phyloP scores from a whole-genome alignment of 2,888 invertebrate genomes.

The Cabera pusaria region DNA sequence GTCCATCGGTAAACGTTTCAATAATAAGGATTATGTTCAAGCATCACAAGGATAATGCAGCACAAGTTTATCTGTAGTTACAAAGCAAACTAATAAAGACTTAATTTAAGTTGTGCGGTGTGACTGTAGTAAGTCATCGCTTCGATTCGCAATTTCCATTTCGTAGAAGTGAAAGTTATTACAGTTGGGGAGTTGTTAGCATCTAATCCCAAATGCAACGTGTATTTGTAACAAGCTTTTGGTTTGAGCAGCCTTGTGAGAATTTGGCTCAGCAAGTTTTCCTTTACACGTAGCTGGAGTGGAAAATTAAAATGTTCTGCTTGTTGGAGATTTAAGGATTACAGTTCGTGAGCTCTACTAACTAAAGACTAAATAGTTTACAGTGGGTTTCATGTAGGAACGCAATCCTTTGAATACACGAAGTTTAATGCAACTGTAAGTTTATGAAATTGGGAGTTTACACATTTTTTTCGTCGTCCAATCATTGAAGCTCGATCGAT shows the following conservation, averaged over 20 bases:
- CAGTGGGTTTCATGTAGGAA: no score
- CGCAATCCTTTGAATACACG: no score
- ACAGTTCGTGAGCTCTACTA: slow-evolving; percentile 8
- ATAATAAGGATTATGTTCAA: no score
- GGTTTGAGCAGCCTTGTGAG: slow-evolving; percentile 5
- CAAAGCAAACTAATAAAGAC: not conserved
- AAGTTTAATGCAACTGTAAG: no score
- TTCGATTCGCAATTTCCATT: slow-evolving; percentile 20
- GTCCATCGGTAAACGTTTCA: no score
- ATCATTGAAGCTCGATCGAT: no score
- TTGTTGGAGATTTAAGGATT: slow-evolving; percentile 12
- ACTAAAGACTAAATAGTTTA: no score
- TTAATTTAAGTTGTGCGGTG: slow-evolving; percentile 3
- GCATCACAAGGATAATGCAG: no score
- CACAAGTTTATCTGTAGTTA: no score
- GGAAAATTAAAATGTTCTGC: slow-evolving; percentile 13
- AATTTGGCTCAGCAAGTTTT: slow-evolving; percentile 6
- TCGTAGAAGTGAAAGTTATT: slow-evolving; percentile 17
- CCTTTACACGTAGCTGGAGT: not conserved
- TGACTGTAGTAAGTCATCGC: slow-evolving; percentile 6
- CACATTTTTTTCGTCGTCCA: no score
- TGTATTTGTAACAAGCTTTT: slow-evolving; percentile 2
- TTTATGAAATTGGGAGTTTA: no score
- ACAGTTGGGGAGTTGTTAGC: slow-evolving; percentile 21
- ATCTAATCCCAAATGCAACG: slow-evolving; percentile 27